Percentiles rank a stretch among this genome's conserved stretches.
phyloP scores from a whole-genome alignment of 1,140 invertebrate species.

The Lordiphosa stackelbergi region DNA sequence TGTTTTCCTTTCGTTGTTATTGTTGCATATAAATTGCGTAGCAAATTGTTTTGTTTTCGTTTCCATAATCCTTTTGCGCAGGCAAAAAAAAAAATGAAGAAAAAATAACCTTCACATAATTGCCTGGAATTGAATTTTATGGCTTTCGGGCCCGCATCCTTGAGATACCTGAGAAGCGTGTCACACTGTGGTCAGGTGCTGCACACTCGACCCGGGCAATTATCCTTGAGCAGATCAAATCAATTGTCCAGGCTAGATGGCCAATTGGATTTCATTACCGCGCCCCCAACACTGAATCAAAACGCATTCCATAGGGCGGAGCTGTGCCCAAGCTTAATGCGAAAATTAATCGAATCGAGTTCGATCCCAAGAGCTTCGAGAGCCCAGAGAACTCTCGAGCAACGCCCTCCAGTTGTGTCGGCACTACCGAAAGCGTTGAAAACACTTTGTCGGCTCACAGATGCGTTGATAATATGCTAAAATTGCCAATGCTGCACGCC shows the following conservation, averaged over 20 bases:
- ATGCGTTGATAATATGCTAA: slow-evolving; percentile 75
- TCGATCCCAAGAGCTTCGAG: slow-evolving; percentile 9
- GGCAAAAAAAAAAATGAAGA: slow-evolving; percentile 9
- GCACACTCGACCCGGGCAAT: slow-evolving; percentile 38
- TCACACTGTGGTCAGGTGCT: slow-evolving; percentile 39
- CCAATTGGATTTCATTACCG: slow-evolving; percentile 77
- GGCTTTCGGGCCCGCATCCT: slow-evolving; percentile 25
- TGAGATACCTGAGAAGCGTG: slow-evolving; percentile 42
- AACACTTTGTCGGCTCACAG: slow-evolving; percentile 74
- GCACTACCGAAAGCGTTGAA: slow-evolving; percentile 70
- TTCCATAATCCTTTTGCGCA: slow-evolving; percentile 46
- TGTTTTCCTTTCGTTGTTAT: slow-evolving; percentile 21
- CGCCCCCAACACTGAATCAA: slow-evolving; percentile 62
- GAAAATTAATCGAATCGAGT: slow-evolving; percentile 77
- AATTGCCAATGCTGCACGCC: slow-evolving; percentile 72
- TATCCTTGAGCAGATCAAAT: slow-evolving; percentile 66
- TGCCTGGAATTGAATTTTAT: slow-evolving; percentile 61
- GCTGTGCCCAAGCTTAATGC: slow-evolving; percentile 69
- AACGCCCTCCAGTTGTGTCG: slow-evolving; percentile 40
- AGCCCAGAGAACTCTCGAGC: slow-evolving; percentile 10
- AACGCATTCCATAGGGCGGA: slow-evolving; percentile 47
- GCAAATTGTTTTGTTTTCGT: slow-evolving; percentile 57
- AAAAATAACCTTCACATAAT: slow-evolving; percentile 44
- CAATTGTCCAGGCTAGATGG: slow-evolving; percentile 55
- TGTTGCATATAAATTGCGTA: slow-evolving; percentile 64